Percentiles rank a stretch among this genome's conserved stretches.
phyloP scores from a whole-genome alignment of 2,797 vertebrate species.

The Caiman crocodilus region DNA sequence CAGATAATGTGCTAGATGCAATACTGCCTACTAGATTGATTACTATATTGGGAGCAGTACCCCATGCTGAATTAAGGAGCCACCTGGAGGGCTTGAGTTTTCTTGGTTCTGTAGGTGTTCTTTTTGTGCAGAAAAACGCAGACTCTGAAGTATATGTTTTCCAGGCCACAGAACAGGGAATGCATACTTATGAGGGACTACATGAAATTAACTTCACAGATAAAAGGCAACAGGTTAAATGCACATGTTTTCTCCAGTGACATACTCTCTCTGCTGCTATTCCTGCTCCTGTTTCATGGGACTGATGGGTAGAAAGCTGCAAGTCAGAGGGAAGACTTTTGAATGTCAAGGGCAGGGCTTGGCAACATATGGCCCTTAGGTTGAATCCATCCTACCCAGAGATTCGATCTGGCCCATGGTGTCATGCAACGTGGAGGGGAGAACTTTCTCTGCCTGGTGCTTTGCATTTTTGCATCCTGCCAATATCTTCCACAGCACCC shows the following conservation, averaged over 20 bases:
- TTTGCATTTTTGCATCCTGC: background rate
- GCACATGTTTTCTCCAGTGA: background rate
- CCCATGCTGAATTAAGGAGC: background rate
- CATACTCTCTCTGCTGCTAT: background rate
- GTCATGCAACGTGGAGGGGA: too few relatives aligned
- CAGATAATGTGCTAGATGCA: background rate
- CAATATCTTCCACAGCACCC: too few relatives aligned
- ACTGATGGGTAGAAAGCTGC: too few relatives aligned
- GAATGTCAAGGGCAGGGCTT: background rate
- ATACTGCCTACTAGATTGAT: background rate
- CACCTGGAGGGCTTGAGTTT: background rate
- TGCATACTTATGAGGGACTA: background rate
- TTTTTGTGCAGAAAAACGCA: background rate
- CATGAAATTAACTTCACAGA: background rate
- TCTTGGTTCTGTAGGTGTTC: background rate
- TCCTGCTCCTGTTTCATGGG: background rate
- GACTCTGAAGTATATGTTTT: background rate
- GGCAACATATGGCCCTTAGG: too few relatives aligned
- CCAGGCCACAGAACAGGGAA: background rate
- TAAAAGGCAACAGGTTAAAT: background rate
- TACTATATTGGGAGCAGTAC: background rate
- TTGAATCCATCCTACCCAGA: too few relatives aligned
- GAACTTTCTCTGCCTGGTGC: too few relatives aligned
- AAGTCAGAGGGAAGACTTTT: background rate
- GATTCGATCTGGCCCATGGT: too few relatives aligned